Evolutionary conservation across 2,888 invertebrate genomes (phyloP), one percentile per base, ranked within the genome.

Genomic region (Branchipolynoe longqiensis): DNA sequence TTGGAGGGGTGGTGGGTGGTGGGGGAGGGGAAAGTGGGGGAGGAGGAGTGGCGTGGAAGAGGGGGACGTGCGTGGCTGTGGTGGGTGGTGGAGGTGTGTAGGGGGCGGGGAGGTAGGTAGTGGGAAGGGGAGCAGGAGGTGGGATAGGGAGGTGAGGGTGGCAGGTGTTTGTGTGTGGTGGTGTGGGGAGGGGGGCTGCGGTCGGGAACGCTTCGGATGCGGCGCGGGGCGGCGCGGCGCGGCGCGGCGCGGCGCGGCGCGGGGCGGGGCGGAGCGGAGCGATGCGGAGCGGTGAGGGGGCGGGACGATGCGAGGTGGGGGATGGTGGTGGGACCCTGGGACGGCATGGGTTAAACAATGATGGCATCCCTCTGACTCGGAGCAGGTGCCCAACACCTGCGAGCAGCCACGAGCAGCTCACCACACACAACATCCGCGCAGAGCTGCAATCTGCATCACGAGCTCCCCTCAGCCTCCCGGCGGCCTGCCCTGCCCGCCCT

Each of bases 321-420:
- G 28, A 6, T 6, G 62, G n/a, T 62, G 62, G n/a, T 6, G 12
- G 62, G 8, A 25, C 38, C 12, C 69, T n/a, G 69, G 69, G 69
- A 69, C 12, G 38, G 38, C 14, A 38, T 38, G 69, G 69, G 69
- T 69, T 69, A 69, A 69, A 69, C 69, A 69, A 69, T 69, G 69
- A 69, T 69, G 69, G 69, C 69, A 69, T 69, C 38, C 69, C 38
- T 22, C 69, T 69, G 69, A 69, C 69, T 41, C 78, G 78, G 78
- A 78, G 78, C 48, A 78, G 78, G 78, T 78, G 78, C 48, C n/a
- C 78, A 41, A 25, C 78, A 48, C 78, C 78, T 78, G 41, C 78
- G 28, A 22, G 62, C 62, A 25, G 25, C 48, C 48, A 62, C 62
- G 4, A 62, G 28, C 62, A 69, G 69, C 62, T 36, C 69, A 12